A percentile compares a stretch with the other conserved stretches of the same genome.
These are phyloP conservation scores for Tipula vernalis DNA, from an alignment of 2,888 invertebrate genomes.

Conservation along the genomic window DNA sequence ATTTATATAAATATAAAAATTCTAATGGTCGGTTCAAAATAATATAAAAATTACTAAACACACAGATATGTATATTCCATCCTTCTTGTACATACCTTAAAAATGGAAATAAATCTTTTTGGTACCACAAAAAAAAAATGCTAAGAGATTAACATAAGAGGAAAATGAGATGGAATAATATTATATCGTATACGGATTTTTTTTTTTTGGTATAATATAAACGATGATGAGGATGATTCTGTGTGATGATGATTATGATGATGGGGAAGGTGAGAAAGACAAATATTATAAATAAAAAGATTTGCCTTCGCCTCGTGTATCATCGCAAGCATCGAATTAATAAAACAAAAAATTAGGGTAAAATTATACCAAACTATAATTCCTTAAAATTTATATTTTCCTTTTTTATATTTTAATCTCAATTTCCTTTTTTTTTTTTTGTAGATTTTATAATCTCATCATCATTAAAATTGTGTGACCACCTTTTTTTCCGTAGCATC, in stretches of 20 bases:
- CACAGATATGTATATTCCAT: background rate
- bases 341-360: background rate
- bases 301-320: background rate
- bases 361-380: background rate
- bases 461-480: constrained; percentile 10
- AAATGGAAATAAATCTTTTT: constrained; percentile 9
- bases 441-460: background rate
- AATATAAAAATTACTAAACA: background rate
- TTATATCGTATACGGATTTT: background rate
- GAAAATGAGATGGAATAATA: constrained; percentile 8
- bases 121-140: background rate
- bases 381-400: background rate
- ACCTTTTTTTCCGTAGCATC: constrained; percentile 1
- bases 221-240: background rate
- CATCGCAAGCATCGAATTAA: background rate
- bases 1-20: constrained; percentile 4
- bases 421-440: background rate
- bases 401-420: background rate
- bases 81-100: constrained; percentile 4
- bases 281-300: constrained; percentile 5
- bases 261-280: constrained; percentile 8
- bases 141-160: constrained; percentile 9
- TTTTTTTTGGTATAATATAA: background rate
- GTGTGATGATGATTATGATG: background rate
- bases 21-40: background rate